phyloP scores from a whole-genome alignment of 37 sponge, comb jelly and placozoan species.

The Halisarca cf. caerulea region DNA sequence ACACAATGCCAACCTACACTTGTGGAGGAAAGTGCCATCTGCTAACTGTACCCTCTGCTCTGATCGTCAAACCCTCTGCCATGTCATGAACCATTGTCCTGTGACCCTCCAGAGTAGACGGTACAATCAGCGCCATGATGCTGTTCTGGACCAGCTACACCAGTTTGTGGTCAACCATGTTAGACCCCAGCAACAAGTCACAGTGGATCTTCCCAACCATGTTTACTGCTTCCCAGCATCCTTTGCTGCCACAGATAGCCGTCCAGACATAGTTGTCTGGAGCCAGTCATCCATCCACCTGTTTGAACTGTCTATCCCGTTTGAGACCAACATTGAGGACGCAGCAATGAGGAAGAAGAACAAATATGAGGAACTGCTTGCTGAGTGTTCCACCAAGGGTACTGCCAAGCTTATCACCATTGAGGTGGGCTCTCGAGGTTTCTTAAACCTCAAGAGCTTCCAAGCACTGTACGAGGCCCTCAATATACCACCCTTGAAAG shows the following conservation, averaged over 20 bases:
- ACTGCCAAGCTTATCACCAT: slow-evolving; percentile 8
- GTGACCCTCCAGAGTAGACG: slow-evolving; percentile 24
- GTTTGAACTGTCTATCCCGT: slow-evolving; percentile 2
- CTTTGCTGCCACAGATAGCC: slow-evolving; percentile 17
- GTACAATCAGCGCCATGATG: slow-evolving; percentile 35
- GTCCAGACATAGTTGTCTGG: slow-evolving; percentile 27
- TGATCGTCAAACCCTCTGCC: background rate
- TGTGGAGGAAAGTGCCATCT: slow-evolving; percentile 4
- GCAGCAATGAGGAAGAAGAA: slow-evolving; percentile 8
- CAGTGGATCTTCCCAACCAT: slow-evolving; percentile 25
- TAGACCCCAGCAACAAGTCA: background rate
- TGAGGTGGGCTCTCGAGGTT: slow-evolving; percentile 5
- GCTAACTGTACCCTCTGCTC: background rate
- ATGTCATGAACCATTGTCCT: background rate
- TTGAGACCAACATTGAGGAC: slow-evolving; percentile 5
- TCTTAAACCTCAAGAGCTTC: background rate
- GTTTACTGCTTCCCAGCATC: slow-evolving; percentile 6
- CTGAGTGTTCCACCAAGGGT: background rate
- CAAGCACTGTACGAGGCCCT: slow-evolving; percentile 14
- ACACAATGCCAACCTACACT: slow-evolving; percentile 37
- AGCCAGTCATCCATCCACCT: slow-evolving; percentile 20
- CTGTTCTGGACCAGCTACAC: background rate
- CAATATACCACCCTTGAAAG: background rate
- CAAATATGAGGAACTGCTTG: background rate
- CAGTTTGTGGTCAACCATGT: background rate